A percentile compares a stretch with the other conserved stretches of the same genome.
Conservation (phyloP, 2,888 invertebrate genomes). For the Nebria salina region DNA sequence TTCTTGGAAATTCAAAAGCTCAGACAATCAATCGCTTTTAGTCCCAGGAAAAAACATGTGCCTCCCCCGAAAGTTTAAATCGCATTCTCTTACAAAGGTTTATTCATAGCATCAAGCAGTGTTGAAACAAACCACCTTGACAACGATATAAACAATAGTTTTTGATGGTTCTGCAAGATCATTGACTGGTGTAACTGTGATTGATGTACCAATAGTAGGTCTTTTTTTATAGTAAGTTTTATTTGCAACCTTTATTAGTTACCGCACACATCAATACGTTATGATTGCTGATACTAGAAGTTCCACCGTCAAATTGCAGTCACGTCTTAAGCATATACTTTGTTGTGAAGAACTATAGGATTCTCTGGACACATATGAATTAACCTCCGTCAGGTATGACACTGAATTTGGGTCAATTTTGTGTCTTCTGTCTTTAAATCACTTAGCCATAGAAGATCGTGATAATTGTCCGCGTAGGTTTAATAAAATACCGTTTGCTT, state of each 20-base stretch:
- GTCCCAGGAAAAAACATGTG: neutral
- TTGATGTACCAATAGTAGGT: constrained; percentile 4
- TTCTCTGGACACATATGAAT: constrained; percentile 36
- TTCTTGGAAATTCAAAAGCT: neutral
- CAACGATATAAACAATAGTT: constrained; percentile 34
- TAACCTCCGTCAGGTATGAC: constrained; percentile 48
- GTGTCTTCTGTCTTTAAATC: constrained; percentile 42
- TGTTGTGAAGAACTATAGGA: constrained; percentile 44
- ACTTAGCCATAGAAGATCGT: constrained; percentile 29
- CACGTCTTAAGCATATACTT: constrained; percentile 48
- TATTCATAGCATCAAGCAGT: constrained; percentile 38
- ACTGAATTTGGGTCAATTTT: constrained; percentile 46
- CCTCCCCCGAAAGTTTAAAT: neutral
- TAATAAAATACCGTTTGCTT: no score
- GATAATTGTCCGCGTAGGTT: no score
- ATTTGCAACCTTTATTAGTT: neutral
- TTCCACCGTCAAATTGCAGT: constrained; percentile 51
- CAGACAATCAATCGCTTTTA: neutral
- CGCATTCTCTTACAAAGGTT: neutral
- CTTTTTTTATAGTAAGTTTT: constrained; percentile 7
- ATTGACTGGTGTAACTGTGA: constrained; percentile 15
- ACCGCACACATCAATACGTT: constrained; percentile 5
- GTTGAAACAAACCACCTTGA: constrained; percentile 10
- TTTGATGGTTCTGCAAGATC: constrained; percentile 22
- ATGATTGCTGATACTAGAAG: constrained; percentile 51